Evolutionary conservation across 2,888 invertebrate genomes (phyloP).

Genomic region (Hydrotaea diabolus): DNA sequence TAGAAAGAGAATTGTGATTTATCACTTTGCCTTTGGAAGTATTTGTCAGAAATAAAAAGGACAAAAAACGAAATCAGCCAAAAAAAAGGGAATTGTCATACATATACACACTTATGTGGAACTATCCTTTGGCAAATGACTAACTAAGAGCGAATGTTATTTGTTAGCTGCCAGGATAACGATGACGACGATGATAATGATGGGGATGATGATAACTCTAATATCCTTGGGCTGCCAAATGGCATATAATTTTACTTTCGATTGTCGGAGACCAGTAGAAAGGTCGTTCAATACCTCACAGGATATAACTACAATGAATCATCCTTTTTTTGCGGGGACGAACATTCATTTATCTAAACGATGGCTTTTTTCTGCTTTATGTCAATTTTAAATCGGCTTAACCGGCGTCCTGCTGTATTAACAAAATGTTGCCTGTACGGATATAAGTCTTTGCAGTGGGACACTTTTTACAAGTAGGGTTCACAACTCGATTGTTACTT

Average conservation of each 20-base stretch:
- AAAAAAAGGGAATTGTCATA: neutral
- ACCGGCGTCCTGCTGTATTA: conserved; percentile 69
- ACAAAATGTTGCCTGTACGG: conserved; percentile 33
- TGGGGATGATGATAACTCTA: conserved; percentile 18
- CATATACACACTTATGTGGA: neutral
- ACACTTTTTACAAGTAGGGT: neutral
- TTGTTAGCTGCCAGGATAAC: conserved; percentile 18
- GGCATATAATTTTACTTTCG: conserved; percentile 54
- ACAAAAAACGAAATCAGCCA: neutral
- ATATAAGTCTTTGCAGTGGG: neutral
- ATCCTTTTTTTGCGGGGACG: conserved; percentile 49
- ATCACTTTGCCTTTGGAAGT: conserved; percentile 58
- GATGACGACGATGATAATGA: conserved; percentile 20
- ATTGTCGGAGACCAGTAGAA: conserved; percentile 37
- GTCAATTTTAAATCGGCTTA: conserved; percentile 77
- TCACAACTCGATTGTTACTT: neutral
- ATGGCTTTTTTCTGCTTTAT: conserved; percentile 69
- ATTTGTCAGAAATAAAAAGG: conserved; percentile 50
- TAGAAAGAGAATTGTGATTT: conserved; percentile 52
- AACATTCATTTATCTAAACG: conserved; percentile 75
- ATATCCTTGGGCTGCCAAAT: conserved; percentile 40
- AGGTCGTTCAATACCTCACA: neutral
- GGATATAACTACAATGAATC: conserved; percentile 55
- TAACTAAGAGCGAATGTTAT: conserved; percentile 3
- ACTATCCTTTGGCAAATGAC: neutral